phyloP scores from a whole-genome alignment of 2,797 vertebrate genomes.

The Enteromius anoplus region DNA sequence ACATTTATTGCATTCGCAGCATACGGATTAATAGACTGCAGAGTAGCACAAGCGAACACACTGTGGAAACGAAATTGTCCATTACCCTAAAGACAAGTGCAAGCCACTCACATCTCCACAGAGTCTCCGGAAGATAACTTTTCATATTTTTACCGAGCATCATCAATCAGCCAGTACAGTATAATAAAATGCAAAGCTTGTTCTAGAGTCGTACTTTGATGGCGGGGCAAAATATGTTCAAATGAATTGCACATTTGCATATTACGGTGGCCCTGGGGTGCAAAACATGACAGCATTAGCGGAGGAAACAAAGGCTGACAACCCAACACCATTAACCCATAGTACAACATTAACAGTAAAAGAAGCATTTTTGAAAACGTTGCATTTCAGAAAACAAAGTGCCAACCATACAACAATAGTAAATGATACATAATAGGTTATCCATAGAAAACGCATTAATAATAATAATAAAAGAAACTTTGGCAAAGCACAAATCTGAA shows the following conservation, averaged over 20 bases:
- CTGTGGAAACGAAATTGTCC: constrained; percentile 28
- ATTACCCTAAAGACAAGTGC: constrained; percentile 36
- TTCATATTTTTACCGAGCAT: constrained; percentile 21
- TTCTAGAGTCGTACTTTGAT: constrained; percentile 10
- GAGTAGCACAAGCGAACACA: constrained; percentile 8
- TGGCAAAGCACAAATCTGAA: background rate
- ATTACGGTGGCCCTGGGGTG: constrained; percentile 14
- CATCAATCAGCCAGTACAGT: constrained; percentile 33
- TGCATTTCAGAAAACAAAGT: constrained; percentile 22
- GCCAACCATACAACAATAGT: background rate
- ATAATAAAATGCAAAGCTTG: constrained; percentile 31
- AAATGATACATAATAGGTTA: background rate
- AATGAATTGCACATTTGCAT: constrained; percentile 31
- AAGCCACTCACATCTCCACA: constrained; percentile 15
- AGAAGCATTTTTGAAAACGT: background rate
- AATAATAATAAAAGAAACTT: background rate
- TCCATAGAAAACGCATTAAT: background rate
- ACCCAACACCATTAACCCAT: constrained; percentile 29
- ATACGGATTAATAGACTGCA: constrained; percentile 35
- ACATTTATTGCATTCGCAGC: constrained; percentile 13
- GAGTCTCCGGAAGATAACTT: constrained; percentile 27
- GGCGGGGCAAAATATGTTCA: constrained; percentile 24
- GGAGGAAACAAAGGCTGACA: constrained; percentile 29
- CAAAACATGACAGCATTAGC: constrained; percentile 27
- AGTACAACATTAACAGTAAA: constrained; percentile 34